A percentile compares a stretch with the other conserved stretches of the same genome.
Conservation (phyloP, 2,797 vertebrate species). For the Dicrostonyx torquatus region DNA sequence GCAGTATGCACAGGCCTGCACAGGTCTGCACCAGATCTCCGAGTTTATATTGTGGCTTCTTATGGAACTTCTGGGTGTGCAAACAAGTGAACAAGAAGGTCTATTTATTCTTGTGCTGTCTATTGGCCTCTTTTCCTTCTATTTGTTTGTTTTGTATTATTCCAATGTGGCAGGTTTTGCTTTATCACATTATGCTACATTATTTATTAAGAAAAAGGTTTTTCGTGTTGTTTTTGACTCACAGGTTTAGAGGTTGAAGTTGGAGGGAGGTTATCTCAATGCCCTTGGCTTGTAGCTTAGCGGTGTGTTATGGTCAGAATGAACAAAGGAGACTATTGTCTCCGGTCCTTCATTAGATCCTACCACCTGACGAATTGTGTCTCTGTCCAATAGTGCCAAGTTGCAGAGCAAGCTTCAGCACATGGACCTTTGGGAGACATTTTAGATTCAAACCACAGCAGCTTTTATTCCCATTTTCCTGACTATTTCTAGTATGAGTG, state of each 20-base stretch:
- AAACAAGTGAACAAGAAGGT: neutral
- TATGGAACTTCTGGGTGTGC: neutral
- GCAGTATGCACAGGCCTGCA: neutral
- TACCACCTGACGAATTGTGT: no score
- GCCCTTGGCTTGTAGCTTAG: neutral
- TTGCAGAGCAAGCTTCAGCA: neutral
- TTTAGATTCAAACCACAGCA: neutral
- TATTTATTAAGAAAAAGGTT: neutral
- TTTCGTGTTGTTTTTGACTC: neutral
- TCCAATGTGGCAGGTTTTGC: neutral
- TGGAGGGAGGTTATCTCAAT: neutral
- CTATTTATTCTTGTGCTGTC: neutral
- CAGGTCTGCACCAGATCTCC: neutral
- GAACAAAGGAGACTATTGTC: no score
- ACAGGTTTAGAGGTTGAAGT: neutral
- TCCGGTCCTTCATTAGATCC: neutral
- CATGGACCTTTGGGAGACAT: neutral
- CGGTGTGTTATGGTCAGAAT: neutral
- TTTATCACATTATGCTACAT: neutral
- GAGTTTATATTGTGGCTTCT: neutral
- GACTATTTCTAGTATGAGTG: neutral
- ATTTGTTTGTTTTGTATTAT: neutral
- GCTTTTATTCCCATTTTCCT: neutral
- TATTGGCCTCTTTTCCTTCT: neutral
- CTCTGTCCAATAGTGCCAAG: neutral